These are phyloP conservation scores for Asbolus verrucosus DNA, from an alignment of 1,140 invertebrate genomes.

Conservation along the genomic window DNA sequence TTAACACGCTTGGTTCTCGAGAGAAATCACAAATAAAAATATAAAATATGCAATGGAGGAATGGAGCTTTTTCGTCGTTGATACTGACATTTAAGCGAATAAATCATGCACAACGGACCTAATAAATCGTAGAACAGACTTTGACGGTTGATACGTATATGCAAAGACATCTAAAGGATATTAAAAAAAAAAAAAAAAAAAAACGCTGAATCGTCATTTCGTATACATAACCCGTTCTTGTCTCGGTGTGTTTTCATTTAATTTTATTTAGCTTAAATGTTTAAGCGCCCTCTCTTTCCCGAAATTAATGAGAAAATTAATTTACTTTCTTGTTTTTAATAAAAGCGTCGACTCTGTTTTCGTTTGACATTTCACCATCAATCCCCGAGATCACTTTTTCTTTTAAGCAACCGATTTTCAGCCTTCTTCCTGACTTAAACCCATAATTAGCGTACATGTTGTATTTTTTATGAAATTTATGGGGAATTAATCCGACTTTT, in stretches of 20 bases:
- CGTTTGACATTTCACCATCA: background rate
- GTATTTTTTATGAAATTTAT: slow-evolving; percentile 13
- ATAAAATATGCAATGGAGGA: slow-evolving; percentile 23
- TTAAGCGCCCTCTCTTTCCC: slow-evolving; percentile 40
- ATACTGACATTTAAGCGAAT: slow-evolving; percentile 30
- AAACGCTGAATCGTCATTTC: slow-evolving; percentile 21
- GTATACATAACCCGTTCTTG: slow-evolving; percentile 37
- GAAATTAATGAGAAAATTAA: slow-evolving; percentile 52
- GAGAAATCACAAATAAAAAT: slow-evolving; percentile 35
- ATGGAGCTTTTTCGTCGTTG: slow-evolving; percentile 23
- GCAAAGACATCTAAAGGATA: background rate
- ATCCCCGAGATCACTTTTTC: background rate
- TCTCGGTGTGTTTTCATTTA: slow-evolving; percentile 51
- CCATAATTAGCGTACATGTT: slow-evolving; percentile 3
- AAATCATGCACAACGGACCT: slow-evolving; percentile 11
- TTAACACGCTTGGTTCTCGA: background rate
- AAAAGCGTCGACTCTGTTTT: background rate
- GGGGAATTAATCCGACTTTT: slow-evolving; percentile 48
- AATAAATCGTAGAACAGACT: slow-evolving; percentile 22
- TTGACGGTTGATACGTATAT: background rate
- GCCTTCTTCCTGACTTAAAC: no score
- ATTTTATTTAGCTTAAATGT: slow-evolving; percentile 51
- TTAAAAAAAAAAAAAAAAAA: no score
- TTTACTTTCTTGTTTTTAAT: slow-evolving; percentile 50
- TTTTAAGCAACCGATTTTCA: no score